Base-by-base conservation (phyloP, 2,888 invertebrate genomes). In the Caenorhabditis zanzibari region DNA sequence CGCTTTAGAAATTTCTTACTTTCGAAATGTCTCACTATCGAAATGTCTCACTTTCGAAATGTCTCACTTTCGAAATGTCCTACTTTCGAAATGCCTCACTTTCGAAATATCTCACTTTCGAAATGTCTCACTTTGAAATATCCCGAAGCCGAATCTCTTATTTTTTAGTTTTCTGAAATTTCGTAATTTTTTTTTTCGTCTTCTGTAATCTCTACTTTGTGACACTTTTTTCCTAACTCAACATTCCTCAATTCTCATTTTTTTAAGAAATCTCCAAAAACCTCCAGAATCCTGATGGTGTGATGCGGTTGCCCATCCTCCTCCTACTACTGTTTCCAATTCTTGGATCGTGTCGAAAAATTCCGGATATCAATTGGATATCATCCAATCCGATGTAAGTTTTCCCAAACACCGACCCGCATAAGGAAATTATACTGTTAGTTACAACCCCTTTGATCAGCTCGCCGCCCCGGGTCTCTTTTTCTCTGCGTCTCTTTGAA, bases 311-410 rank as follows among this genome's bases (percentile, higher is more conserved):
- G 56, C 24, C 38, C 49, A 59, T 41, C 5, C 47, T 68, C 52
- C 38, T 71, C 28, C 38, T 69, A 54, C 47, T 72, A 35, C 79
- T 79, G n/a, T 56, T 79, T n/a, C 63, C 79, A n/a, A 10, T 71
- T 14, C 35, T 64, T 16, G 71, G 63, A n/a, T 56, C 54, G 44
- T 19, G 54, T 10, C 63, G 79, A 22, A 79, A 79, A 64, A 79
- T 79, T 35, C 79, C 79, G 19, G 79, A 79, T 71, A 79, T 79
- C 56, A 79, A 79, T 56, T 79, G 79, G 79, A 54, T 71, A 24
- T 79, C 79, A 19, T 71, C 79, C 28, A 79, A 79, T 64, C 79
- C 79, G 24, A 79, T 79, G 79, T 79, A 32, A 71, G 79, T 79
- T 47, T 58, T 38, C 12, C 38, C 41, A 28, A 28, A 28, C 26